Evolutionary conservation across 1,140 invertebrate genomes (phyloP).

Genomic region (Zaprionus ghesquierei): DNA sequence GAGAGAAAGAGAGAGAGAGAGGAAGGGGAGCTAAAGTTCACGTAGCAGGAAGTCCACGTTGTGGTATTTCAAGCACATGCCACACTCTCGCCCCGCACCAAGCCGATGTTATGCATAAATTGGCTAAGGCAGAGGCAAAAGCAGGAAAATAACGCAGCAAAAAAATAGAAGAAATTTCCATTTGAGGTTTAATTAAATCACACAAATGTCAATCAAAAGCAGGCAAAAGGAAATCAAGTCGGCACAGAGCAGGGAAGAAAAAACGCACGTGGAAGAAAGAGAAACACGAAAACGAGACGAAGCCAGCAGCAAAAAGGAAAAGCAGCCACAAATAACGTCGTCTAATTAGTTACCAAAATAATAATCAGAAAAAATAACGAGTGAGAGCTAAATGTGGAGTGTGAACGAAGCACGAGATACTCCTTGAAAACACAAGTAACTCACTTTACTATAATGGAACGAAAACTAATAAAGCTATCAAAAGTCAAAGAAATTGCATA

Average conservation of each 20-base stretch:
- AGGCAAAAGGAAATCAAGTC: constrained; percentile 26
- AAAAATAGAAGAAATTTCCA: constrained; percentile 55
- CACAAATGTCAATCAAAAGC: constrained; percentile 56
- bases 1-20: background rate
- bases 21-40: background rate
- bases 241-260: background rate
- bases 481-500: too few relatives aligned
- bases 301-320: background rate
- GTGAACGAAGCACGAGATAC: background rate
- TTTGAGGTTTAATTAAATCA: constrained; percentile 79
- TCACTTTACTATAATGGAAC: too few relatives aligned
- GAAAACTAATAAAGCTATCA: too few relatives aligned
- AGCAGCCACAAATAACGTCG: constrained; percentile 64
- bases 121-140: constrained; percentile 24
- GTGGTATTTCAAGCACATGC: background rate
- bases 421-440: too few relatives aligned
- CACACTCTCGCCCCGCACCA: too few relatives aligned
- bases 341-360: constrained; percentile 70
- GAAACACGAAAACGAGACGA: background rate
- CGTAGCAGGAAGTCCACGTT: background rate
- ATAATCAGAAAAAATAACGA: constrained; percentile 5
- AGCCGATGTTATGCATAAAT: constrained; percentile 58
- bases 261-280: background rate
- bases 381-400: background rate
- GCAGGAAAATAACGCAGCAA: background rate